A percentile compares a stretch with the other conserved stretches of the same genome.
phyloP scores from a whole-genome alignment of 1,140 invertebrate genomes.

The Drosophila sechellia region DNA sequence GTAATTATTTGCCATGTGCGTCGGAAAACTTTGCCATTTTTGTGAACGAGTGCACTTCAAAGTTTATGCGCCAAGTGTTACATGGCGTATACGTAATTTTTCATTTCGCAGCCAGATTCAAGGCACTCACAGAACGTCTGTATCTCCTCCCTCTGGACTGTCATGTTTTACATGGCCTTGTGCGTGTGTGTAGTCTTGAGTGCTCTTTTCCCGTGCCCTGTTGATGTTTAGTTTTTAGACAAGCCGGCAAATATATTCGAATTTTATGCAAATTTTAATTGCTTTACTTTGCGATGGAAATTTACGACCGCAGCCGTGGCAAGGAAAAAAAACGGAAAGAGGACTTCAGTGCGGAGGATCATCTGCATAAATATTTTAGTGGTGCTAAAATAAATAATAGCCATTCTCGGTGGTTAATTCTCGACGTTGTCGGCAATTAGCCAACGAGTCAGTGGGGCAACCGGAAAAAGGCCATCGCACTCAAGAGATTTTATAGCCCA shows the following conservation, averaged over 20 bases:
- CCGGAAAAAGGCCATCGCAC: neutral
- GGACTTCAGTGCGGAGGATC: constrained; percentile 2
- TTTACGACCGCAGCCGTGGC: constrained; percentile 47
- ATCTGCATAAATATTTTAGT: constrained; percentile 58
- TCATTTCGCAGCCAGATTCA: constrained; percentile 49
- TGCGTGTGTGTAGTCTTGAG: constrained; percentile 50
- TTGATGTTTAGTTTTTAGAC: constrained; percentile 76
- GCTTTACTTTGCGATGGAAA: constrained; percentile 62
- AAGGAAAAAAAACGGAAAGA: neutral
- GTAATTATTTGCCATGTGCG: constrained; percentile 62
- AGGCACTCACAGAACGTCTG: constrained; percentile 29
- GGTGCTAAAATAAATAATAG: constrained; percentile 57
- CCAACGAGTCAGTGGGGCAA: constrained; percentile 23
- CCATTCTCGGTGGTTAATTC: constrained; percentile 29
- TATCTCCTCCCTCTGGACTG: constrained; percentile 27
- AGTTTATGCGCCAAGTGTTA: constrained; percentile 57
- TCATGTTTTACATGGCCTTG: constrained; percentile 63
- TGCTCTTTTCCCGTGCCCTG: constrained; percentile 35
- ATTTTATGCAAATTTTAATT: constrained; percentile 82
- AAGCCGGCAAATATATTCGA: constrained; percentile 59
- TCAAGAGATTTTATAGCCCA: constrained; percentile 28
- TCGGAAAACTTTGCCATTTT: constrained; percentile 60
- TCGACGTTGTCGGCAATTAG: constrained; percentile 42
- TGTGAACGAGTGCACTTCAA: constrained; percentile 60
- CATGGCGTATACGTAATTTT: constrained; percentile 74